Base-by-base conservation (phyloP, 1,140 invertebrate genomes). In the Megalonaias nervosa region DNA sequence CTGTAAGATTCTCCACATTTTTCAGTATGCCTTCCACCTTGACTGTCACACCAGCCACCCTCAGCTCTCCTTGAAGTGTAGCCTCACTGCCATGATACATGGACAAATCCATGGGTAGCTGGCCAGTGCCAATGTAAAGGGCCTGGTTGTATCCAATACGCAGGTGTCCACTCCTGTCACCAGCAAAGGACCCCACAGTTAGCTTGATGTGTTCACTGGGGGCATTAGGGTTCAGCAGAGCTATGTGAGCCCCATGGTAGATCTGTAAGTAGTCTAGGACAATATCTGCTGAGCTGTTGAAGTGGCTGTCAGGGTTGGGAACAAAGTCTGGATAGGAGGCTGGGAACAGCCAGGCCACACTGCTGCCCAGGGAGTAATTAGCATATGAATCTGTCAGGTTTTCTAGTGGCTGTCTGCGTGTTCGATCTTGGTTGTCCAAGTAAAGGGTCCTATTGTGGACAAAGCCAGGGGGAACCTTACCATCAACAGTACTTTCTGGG, bases 91-190 rank as follows among this genome's bases (percentile, higher is more conserved):
- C 82, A 48, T 84, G 81, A 59, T 86, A 86, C 2, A 87, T 67
- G 17, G 84, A 82, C 61, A 86, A 75, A 68, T 85, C 77, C 55
- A 82, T 71, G 0, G 85, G 85, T 48, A 86, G 69, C 23, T 79
- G 76, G 19, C 86, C 86, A 69, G 67, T 81, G n/a, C 79, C 81
- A 21, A 87, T 82, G 59, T 81, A 84, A 23, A 86, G 75, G 9
- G 81, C 80, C 71, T 87, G 86, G 82, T 85, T 84, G 72, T 81
- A 84, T n/a, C 86, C 85, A 56, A 87, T 79, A 66, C 85, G 82
- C 31, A 86, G 66, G 58, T 85, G 81, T n/a, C 85, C 86, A n/a
- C 66, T 81, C n/a, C 84, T 76, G 76, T 87, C 86, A 15, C 85
- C 85, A 59, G 84, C 73, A 15, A 81, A 79, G 26, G 61, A 79